These are phyloP conservation scores for Canis aureus DNA, from an alignment of 2,113 vertebrate genomes.

Conservation along the genomic window DNA sequence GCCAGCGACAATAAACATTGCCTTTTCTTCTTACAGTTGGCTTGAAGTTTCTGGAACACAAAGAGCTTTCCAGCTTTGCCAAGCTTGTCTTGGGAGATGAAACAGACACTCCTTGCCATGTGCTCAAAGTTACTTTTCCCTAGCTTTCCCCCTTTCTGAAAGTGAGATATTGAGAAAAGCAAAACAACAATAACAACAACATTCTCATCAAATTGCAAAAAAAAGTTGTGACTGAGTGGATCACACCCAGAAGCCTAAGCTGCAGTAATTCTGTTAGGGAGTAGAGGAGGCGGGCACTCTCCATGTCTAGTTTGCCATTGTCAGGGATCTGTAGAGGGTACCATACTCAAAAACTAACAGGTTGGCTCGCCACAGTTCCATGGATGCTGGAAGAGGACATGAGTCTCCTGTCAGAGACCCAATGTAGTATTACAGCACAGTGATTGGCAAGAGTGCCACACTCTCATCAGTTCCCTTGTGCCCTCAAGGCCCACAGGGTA, in stretches of 20 bases:
- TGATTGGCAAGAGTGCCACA: rapidly evolving
- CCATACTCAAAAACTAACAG: rapidly evolving
- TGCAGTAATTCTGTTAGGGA: not conserved
- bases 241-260: not conserved
- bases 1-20: not conserved
- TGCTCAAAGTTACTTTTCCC: not conserved
- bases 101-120: not conserved
- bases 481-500: not conserved
- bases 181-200: not conserved
- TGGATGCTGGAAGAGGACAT: not conserved
- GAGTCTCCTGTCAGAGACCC: not conserved
- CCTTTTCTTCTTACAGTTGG: not conserved
- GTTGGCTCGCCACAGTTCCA: rapidly evolving
- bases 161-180: not conserved
- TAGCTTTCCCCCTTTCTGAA: not conserved
- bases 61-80: not conserved
- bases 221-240: not conserved
- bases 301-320: rapidly evolving
- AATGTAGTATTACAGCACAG: rapidly evolving
- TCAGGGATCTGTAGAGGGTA: not conserved
- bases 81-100: not conserved
- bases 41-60: constrained; percentile 13
- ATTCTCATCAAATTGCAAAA: not conserved
- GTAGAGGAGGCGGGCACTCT: rapidly evolving
- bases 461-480: too few relatives aligned